Percentiles rank a stretch among this genome's conserved stretches.
Evolutionary conservation across 2,888 invertebrate genomes (phyloP).

Genomic region (Philaethria dido): DNA sequence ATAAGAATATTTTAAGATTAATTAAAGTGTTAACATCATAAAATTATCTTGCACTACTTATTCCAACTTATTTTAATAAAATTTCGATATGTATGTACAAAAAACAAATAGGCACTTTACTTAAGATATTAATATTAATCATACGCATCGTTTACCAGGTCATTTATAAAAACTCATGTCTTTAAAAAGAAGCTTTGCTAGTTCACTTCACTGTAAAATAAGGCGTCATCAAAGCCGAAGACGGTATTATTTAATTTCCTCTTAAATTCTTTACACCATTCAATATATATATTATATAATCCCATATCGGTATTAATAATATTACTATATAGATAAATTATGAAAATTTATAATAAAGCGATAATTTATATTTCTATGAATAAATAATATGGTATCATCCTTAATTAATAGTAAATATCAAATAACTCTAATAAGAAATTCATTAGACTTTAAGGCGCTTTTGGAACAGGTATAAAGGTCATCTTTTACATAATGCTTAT

Average conservation of each 20-base stretch:
- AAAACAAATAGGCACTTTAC: background rate
- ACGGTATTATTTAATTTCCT: too few relatives aligned
- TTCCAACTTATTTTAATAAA: background rate
- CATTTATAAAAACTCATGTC: background rate
- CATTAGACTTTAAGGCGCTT: background rate
- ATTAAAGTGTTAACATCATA: background rate
- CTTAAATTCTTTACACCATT: background rate
- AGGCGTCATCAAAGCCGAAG: too few relatives aligned
- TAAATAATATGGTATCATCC: slow-evolving; percentile 4
- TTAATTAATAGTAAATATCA: background rate
- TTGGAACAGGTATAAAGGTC: background rate
- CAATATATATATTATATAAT: background rate
- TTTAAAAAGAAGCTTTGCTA: background rate
- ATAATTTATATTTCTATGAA: slow-evolving; percentile 4
- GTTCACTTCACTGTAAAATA: background rate
- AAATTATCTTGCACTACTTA: background rate
- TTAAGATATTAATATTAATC: background rate
- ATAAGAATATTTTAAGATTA: slow-evolving; percentile 26
- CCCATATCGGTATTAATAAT: background rate
- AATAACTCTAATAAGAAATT: background rate
- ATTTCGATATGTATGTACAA: background rate
- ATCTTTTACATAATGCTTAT: background rate
- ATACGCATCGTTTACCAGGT: background rate
- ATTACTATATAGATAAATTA: background rate
- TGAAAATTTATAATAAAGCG: background rate